A percentile compares a stretch with the other conserved stretches of the same genome.
Evolutionary conservation across 2,888 invertebrate species (phyloP).

Genomic region (Microdon myrmicae): DNA sequence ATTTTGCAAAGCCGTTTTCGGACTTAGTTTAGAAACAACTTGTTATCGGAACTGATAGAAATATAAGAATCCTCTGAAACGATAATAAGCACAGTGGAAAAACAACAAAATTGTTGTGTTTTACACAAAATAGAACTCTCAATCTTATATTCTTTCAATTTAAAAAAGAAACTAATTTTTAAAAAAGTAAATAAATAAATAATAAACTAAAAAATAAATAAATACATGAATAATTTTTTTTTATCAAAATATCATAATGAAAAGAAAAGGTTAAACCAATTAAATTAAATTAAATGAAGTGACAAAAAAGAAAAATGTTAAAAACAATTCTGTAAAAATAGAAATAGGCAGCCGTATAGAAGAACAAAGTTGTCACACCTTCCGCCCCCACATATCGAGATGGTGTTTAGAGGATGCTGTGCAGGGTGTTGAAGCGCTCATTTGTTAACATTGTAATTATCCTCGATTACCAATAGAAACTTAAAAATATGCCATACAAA

Average conservation of each 20-base stretch:
- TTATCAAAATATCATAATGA: no score
- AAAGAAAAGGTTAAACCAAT: conserved; percentile 9
- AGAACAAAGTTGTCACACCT: conserved; percentile 47
- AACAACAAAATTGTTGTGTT: conserved; percentile 39
- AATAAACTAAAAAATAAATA: conserved; percentile 18
- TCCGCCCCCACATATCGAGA: conserved; percentile 39
- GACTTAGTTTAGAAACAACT: conserved; percentile 25
- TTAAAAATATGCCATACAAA: conserved; percentile 44
- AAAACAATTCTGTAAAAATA: conserved; percentile 43
- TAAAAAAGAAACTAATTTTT: conserved; percentile 44
- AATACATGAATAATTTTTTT: no score
- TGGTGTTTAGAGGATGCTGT: conserved; percentile 42
- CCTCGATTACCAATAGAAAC: conserved; percentile 44
- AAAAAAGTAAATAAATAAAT: conserved; percentile 29
- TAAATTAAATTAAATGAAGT: conserved; percentile 29
- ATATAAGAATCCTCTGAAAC: conserved; percentile 60
- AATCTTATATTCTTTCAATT: background rate
- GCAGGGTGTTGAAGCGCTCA: conserved; percentile 36
- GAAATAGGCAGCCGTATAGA: conserved; percentile 39
- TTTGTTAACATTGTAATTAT: conserved; percentile 27
- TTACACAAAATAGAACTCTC: conserved; percentile 23
- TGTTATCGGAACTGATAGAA: conserved; percentile 27
- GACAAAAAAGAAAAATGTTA: conserved; percentile 26
- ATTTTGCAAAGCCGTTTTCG: conserved; percentile 43
- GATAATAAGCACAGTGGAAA: conserved; percentile 64